Evolutionary conservation across 2,797 vertebrate genomes (phyloP).

Genomic region (Chiroxiphia lanceolata): DNA sequence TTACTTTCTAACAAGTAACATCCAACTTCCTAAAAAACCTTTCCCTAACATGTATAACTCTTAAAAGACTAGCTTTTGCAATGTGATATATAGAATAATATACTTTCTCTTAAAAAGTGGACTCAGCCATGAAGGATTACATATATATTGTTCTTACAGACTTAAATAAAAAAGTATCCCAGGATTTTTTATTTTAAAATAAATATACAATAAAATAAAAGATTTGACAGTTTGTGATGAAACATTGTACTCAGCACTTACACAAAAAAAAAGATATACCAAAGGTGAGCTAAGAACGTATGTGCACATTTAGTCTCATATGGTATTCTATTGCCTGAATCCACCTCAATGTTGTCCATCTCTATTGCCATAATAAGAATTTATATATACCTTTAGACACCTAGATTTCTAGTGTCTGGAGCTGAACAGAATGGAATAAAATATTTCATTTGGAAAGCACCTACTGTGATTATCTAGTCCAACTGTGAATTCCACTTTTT

Average conservation of each 20-base stretch:
- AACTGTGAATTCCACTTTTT: background rate
- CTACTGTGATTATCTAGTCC: background rate
- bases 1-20: background rate
- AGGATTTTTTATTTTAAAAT: background rate
- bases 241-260: background rate
- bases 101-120: background rate
- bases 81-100: background rate
- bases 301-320: background rate
- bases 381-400: background rate
- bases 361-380: background rate
- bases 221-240: background rate
- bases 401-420: background rate
- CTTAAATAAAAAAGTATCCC: background rate
- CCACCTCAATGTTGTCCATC: background rate
- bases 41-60: background rate
- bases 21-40: background rate
- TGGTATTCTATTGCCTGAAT: background rate
- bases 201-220: background rate
- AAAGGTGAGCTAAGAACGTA: background rate
- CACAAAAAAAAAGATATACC: background rate
- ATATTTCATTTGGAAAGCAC: background rate
- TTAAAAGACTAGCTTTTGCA: background rate
- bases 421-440: background rate
- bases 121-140: background rate
- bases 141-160: background rate